Percentiles rank a stretch among this genome's conserved stretches.
phyloP scores from a whole-genome alignment of 2,797 vertebrate genomes.

The Merluccius polli region DNA sequence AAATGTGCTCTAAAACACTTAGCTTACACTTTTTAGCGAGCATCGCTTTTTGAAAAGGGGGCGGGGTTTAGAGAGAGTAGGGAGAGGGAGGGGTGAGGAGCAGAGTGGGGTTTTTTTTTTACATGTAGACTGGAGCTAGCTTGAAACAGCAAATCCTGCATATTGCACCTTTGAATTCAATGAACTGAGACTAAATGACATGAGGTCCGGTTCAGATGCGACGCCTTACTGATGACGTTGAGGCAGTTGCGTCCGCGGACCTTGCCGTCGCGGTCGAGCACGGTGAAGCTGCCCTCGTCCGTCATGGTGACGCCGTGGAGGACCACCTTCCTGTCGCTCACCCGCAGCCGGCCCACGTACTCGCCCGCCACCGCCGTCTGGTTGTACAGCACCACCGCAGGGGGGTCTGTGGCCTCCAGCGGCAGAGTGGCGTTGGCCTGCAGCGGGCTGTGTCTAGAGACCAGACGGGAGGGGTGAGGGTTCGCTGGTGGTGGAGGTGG shows the following conservation, averaged over 20 bases:
- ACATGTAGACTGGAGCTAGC: too few relatives aligned
- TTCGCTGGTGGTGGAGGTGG: neutral
- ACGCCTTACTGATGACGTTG: constrained; percentile 75
- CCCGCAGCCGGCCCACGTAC: constrained; percentile 60
- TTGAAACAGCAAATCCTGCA: too few relatives aligned
- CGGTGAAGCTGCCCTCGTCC: constrained; percentile 73
- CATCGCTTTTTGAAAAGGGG: neutral
- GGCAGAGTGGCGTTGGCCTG: constrained; percentile 47
- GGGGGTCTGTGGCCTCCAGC: constrained; percentile 41
- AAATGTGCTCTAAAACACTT: too few relatives aligned
- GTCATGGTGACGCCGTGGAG: constrained; percentile 63
- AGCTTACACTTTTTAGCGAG: too few relatives aligned
- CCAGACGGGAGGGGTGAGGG: neutral
- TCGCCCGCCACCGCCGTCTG: constrained; percentile 47
- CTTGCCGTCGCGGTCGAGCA: constrained; percentile 63
- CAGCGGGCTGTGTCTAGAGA: constrained; percentile 39
- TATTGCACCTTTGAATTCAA: too few relatives aligned
- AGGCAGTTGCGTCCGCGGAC: constrained; percentile 65
- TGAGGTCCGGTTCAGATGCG: too few relatives aligned
- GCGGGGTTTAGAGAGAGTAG: too few relatives aligned
- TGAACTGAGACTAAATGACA: neutral
- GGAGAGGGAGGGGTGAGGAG: too few relatives aligned
- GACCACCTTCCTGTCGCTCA: constrained; percentile 51
- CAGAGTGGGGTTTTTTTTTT: too few relatives aligned
- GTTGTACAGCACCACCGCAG: constrained; percentile 57